Evolutionary conservation across 1,140 invertebrate species (phyloP).

Genomic region (Diabrotica undecimpunctata): DNA sequence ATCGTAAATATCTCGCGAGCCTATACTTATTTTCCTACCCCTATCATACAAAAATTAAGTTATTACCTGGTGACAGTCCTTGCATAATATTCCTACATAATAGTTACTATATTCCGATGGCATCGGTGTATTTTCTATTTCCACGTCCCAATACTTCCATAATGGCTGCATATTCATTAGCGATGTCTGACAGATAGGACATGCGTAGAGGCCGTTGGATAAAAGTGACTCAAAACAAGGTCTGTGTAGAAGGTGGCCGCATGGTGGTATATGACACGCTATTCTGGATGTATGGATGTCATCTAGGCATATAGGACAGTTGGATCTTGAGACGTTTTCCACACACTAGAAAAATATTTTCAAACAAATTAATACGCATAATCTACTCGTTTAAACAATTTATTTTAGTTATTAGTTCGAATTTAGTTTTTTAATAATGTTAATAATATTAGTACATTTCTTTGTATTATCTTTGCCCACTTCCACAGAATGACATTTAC

Average conservation of each 20-base stretch:
- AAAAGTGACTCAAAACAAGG: slow-evolving; percentile 77
- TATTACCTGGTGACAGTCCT: slow-evolving; percentile 80
- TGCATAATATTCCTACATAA: slow-evolving; percentile 76
- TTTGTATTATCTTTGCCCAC: too few species aligned
- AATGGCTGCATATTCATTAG: slow-evolving; percentile 79
- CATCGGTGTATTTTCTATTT: slow-evolving; percentile 76
- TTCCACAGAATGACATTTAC: too few species aligned
- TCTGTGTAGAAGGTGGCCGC: slow-evolving; percentile 79
- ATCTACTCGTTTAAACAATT: too few species aligned
- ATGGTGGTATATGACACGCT: slow-evolving; percentile 80
- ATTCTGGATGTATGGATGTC: slow-evolving; percentile 86
- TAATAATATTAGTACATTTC: too few species aligned
- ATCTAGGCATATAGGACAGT: slow-evolving; percentile 84
- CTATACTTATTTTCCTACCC: slow-evolving; percentile 18
- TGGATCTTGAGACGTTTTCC: slow-evolving; percentile 78
- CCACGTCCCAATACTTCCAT: slow-evolving; percentile 77
- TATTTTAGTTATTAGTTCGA: too few species aligned
- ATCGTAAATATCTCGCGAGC: too few species aligned
- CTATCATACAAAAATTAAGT: too few species aligned
- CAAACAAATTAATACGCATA: slow-evolving; percentile 21
- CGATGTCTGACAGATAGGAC: slow-evolving; percentile 81
- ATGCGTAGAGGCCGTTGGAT: slow-evolving; percentile 75
- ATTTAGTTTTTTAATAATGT: too few species aligned
- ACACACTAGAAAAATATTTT: slow-evolving; percentile 63
- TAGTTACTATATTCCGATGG: slow-evolving; percentile 75